Evolutionary conservation across 2,888 invertebrate species (phyloP).

Genomic region (Andrena trimmerana): DNA sequence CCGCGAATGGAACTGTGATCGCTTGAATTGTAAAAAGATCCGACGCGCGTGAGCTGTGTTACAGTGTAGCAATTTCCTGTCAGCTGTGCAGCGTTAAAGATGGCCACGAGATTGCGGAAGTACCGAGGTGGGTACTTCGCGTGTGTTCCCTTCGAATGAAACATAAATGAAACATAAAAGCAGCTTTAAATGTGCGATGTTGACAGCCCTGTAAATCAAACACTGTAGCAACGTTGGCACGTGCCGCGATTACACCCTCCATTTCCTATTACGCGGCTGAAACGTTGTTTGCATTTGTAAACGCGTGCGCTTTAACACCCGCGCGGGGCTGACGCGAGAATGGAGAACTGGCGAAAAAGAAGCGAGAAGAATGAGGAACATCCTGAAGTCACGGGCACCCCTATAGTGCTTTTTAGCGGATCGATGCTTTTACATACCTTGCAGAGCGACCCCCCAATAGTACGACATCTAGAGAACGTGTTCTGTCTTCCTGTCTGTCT

Average conservation of each 20-base stretch:
- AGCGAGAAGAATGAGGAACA: conserved; percentile 55
- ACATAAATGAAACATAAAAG: neutral
- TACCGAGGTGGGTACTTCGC: neutral
- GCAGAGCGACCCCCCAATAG: conserved; percentile 62
- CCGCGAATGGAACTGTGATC: no score
- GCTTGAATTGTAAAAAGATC: no score
- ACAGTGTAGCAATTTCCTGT: no score
- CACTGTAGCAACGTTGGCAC: neutral
- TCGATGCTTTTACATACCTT: conserved; percentile 76
- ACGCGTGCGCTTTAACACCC: neutral
- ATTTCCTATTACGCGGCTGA: neutral
- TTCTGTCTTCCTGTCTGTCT: conserved; percentile 37
- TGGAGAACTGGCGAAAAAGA: neutral
- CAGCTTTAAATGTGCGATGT: neutral
- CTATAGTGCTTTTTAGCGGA: conserved; percentile 78
- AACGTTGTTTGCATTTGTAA: neutral
- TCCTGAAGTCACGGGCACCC: conserved; percentile 67
- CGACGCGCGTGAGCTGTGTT: no score
- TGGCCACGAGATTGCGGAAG: no score
- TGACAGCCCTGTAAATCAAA: neutral
- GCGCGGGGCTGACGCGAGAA: neutral
- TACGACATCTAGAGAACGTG: conserved; percentile 59
- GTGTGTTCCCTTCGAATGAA: neutral
- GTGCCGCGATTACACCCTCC: neutral
- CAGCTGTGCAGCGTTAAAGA: no score